phyloP scores from a whole-genome alignment of 2,888 invertebrate species.

The Melipona beecheii region DNA sequence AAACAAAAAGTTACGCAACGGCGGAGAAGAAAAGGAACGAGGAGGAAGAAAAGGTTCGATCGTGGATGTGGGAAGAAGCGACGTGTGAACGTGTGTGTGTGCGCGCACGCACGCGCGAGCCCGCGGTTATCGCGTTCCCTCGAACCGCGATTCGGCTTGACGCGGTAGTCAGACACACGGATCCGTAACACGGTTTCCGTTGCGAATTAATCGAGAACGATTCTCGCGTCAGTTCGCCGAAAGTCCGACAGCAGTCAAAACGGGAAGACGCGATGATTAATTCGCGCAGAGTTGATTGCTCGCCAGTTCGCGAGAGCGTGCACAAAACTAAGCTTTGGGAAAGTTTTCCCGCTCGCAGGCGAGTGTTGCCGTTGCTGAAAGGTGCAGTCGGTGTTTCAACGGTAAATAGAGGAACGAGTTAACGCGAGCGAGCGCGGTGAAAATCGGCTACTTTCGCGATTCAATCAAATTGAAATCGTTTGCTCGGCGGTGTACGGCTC shows the following conservation, averaged over 20 bases:
- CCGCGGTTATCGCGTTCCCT: conserved; percentile 14
- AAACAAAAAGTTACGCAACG: conserved; percentile 4
- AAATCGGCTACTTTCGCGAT: no score
- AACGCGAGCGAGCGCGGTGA: not conserved
- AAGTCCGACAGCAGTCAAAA: conserved; percentile 37
- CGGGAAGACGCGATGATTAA: conserved; percentile 47
- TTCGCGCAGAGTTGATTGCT: conserved; percentile 52
- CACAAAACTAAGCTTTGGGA: conserved; percentile 26
- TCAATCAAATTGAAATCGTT: not conserved
- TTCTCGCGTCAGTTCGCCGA: conserved; percentile 50
- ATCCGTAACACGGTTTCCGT: conserved; percentile 30
- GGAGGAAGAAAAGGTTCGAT: not conserved
- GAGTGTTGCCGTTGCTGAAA: not conserved
- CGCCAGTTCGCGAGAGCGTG: conserved; percentile 3
- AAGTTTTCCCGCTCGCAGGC: conserved; percentile 30
- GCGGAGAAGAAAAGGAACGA: conserved; percentile 1
- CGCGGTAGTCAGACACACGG: conserved; percentile 24
- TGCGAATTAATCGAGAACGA: conserved; percentile 55
- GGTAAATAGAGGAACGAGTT: not conserved
- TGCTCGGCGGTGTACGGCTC: not conserved
- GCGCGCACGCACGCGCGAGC: not conserved
- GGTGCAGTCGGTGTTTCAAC: not conserved
- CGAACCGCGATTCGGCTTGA: not conserved
- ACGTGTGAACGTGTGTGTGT: conserved; percentile 8
- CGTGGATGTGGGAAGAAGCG: not conserved